Percentiles rank a stretch among this genome's conserved stretches.
Evolutionary conservation across 1,140 invertebrate genomes (phyloP).

Genomic region (Tetranychus urticae): DNA sequence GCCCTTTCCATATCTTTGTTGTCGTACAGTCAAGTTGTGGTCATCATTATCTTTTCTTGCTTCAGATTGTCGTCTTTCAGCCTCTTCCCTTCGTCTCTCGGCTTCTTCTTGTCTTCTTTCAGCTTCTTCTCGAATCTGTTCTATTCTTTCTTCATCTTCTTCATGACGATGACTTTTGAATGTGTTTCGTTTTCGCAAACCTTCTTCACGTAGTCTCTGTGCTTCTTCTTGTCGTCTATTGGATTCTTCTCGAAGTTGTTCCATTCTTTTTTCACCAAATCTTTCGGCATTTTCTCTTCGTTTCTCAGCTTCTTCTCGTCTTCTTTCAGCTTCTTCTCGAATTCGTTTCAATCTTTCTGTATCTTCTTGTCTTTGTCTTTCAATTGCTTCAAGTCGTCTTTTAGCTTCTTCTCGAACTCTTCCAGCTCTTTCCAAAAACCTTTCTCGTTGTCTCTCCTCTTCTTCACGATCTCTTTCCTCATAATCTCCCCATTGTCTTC

Average conservation of each 20-base stretch:
- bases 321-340: too few relatives aligned
- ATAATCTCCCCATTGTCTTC: too few relatives aligned
- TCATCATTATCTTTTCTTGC: not conserved
- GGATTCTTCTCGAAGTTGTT: not conserved
- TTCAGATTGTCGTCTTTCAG: not conserved
- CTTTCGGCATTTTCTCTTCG: not conserved
- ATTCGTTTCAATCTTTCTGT: too few relatives aligned
- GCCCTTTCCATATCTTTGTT: not conserved
- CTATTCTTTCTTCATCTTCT: not conserved
- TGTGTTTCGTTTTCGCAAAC: not conserved
- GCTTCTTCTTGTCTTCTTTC: not conserved
- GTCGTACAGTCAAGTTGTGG: not conserved
- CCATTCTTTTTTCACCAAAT: not conserved
- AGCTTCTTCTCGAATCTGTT: not conserved
- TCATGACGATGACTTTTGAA: not conserved
- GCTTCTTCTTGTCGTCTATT: not conserved
- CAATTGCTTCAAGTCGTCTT: too few relatives aligned
- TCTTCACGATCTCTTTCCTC: too few relatives aligned
- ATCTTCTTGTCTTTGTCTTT: too few relatives aligned
- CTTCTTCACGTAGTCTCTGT: not conserved
- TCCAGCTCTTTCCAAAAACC: too few relatives aligned
- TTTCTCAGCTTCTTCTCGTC: too few relatives aligned
- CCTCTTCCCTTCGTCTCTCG: not conserved
- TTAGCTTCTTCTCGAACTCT: too few relatives aligned
- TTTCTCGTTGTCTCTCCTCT: too few relatives aligned